Evolutionary conservation across 2,797 vertebrate species (phyloP).

Genomic region (Apogon talboti): DNA sequence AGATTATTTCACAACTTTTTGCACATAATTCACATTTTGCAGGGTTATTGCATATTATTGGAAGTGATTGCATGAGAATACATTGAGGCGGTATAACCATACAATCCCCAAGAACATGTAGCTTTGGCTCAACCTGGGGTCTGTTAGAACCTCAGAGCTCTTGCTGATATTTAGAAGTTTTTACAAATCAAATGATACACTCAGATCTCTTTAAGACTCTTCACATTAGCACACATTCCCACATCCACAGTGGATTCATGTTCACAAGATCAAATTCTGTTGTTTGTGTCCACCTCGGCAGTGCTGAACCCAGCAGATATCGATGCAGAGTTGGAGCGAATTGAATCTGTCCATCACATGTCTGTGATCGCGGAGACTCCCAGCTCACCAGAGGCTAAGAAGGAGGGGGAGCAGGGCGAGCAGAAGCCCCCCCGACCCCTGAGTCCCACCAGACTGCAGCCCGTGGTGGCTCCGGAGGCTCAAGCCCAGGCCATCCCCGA

Average conservation of each 20-base stretch:
- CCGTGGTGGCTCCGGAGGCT: slow-evolving; percentile 86
- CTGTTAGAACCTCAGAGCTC: too few species aligned
- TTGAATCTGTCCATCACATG: slow-evolving; percentile 47
- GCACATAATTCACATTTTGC: too few species aligned
- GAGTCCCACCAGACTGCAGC: slow-evolving; percentile 91
- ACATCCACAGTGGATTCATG: neutral
- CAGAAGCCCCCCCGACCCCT: slow-evolving; percentile 83
- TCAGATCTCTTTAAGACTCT: too few species aligned
- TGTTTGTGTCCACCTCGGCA: slow-evolving; percentile 44
- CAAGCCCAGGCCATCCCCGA: slow-evolving; percentile 80
- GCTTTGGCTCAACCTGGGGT: too few species aligned
- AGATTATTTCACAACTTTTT: too few species aligned
- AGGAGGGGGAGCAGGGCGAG: neutral
- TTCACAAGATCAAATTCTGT: neutral
- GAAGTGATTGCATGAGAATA: too few species aligned
- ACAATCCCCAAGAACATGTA: too few species aligned
- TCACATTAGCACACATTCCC: too few species aligned
- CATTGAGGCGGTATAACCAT: too few species aligned
- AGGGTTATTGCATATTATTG: too few species aligned
- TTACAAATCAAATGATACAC: too few species aligned
- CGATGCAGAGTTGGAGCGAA: slow-evolving; percentile 79
- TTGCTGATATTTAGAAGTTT: too few species aligned
- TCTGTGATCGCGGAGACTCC: slow-evolving; percentile 30
- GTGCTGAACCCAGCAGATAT: slow-evolving; percentile 74
- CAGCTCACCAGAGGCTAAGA: neutral